Base-by-base conservation (phyloP, 2,113 vertebrate genomes). In the Engystomops pustulosus region DNA sequence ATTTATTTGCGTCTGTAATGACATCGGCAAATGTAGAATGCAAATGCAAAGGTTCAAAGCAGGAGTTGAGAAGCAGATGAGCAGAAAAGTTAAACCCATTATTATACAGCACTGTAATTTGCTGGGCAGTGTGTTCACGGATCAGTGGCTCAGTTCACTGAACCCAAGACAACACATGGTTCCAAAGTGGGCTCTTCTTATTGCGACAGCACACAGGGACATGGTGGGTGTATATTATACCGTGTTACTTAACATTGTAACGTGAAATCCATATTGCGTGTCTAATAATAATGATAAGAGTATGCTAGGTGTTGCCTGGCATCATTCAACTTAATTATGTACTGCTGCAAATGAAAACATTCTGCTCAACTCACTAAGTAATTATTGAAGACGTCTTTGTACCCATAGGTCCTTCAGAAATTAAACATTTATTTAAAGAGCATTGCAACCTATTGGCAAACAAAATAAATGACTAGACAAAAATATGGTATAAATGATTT, bases 21-120 rank as follows among this genome's bases (percentile, higher is more conserved):
- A 93, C 88, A 91, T 89, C 88, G 86, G 89, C 82, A 89, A 89
- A 91, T 92, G 90, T 88, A 86, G 90, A 92, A 93, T 90, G 87
- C 92, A 95, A 91, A 93, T 90, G 90, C 53, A 90, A 91, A 91
- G 92, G 91, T 91, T 93, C 90, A 92, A 90, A 90, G 87, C 91
- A 86, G 91, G 90, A 90, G 90, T 90, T 94, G 94, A 91, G 91
- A 93, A 92, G 93, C 95, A 93, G 92, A 95, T 92, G 93, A 89
- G 87, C 88, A 89, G 90, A 89, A 94, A 94, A 94, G 93, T 93
- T 94, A 93, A 95, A 93, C 94, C 94, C 94, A 93, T 95, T 94
- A 93, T 94, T 94, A 93, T 92, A 91, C 91, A 92, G 89, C 92
- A 90, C 94, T 95, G 92, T 94, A 92, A 95, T 95, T 95, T 95